A percentile compares a stretch with the other conserved stretches of the same genome.
These are phyloP conservation scores for Aix galericulata DNA, from an alignment of 2,113 vertebrate genomes.

Conservation along the genomic window DNA sequence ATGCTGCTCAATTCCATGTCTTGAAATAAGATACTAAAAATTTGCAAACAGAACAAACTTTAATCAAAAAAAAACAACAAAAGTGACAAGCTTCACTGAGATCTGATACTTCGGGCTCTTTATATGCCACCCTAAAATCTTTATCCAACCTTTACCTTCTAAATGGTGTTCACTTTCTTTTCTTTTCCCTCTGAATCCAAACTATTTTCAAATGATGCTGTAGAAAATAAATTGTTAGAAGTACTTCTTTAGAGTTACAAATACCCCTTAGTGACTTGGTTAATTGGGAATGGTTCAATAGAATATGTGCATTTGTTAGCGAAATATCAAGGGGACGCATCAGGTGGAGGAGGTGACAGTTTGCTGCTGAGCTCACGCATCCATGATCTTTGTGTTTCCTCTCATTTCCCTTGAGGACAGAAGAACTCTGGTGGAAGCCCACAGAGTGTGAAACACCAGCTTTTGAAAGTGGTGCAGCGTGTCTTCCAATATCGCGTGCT, in stretches of 20 bases:
- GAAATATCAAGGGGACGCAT: not conserved
- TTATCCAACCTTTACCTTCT: not conserved
- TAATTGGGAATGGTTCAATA: not conserved
- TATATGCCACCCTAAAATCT: not conserved
- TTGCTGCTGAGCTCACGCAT: not conserved
- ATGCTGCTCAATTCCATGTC: not conserved
- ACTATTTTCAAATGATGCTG: not conserved
- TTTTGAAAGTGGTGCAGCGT: slow-evolving; percentile 89
- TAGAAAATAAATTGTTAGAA: not conserved
- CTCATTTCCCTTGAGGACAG: slow-evolving; percentile 68
- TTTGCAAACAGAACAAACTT: not conserved
- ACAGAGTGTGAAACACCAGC: slow-evolving; percentile 84
- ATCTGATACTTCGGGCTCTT: not conserved
- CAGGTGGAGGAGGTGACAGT: not conserved
- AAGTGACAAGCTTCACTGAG: not conserved
- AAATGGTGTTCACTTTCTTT: not conserved
- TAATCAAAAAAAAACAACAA: not conserved
- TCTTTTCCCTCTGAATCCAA: not conserved
- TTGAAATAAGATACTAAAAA: not conserved
- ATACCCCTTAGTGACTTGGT: not conserved
- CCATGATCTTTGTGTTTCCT: not conserved
- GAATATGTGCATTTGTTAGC: not conserved
- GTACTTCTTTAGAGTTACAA: not conserved
- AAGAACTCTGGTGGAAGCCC: slow-evolving; percentile 76
- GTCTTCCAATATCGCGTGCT: slow-evolving; percentile 93